A percentile compares a stretch with the other conserved stretches of the same genome.
phyloP scores from a whole-genome alignment of 2,113 vertebrate species.

The Periophthalmus modestus region DNA sequence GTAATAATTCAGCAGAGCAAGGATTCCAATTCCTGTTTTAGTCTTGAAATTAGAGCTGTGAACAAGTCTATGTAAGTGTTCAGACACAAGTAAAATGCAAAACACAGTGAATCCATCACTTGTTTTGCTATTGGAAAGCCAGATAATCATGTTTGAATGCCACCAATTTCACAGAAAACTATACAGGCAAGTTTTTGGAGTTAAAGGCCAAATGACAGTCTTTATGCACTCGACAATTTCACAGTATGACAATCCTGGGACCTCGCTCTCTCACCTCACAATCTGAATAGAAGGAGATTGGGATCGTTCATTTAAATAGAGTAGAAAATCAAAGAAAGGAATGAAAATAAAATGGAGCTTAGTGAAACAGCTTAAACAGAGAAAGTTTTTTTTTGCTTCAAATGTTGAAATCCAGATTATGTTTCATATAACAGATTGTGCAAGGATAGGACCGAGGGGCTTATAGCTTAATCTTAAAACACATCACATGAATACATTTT shows the following conservation, averaged over 20 bases:
- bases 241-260: slow-evolving; percentile 8
- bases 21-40: not conserved
- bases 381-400: not conserved
- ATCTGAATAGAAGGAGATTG: not conserved
- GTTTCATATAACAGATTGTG: slow-evolving; percentile 3
- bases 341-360: slow-evolving; percentile 9
- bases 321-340: not conserved
- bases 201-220: slow-evolving; percentile 5
- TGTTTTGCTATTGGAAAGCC: not conserved
- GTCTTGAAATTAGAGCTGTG: not conserved
- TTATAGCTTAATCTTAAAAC: not conserved
- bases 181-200: slow-evolving; percentile 1
- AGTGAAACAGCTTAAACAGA: slow-evolving; percentile 4
- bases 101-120: not conserved
- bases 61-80: not conserved
- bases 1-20: slow-evolving; percentile 1
- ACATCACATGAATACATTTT: not conserved
- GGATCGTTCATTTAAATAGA: slow-evolving; percentile 3
- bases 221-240: slow-evolving; percentile 3
- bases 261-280: not conserved
- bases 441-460: not conserved
- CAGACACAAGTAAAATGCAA: not conserved
- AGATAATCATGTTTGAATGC: slow-evolving; percentile 7
- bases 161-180: slow-evolving; percentile 5
- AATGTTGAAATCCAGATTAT: slow-evolving; percentile 8